Evolutionary conservation across 1,140 invertebrate genomes (phyloP).

Genomic region (Tribolium madens): DNA sequence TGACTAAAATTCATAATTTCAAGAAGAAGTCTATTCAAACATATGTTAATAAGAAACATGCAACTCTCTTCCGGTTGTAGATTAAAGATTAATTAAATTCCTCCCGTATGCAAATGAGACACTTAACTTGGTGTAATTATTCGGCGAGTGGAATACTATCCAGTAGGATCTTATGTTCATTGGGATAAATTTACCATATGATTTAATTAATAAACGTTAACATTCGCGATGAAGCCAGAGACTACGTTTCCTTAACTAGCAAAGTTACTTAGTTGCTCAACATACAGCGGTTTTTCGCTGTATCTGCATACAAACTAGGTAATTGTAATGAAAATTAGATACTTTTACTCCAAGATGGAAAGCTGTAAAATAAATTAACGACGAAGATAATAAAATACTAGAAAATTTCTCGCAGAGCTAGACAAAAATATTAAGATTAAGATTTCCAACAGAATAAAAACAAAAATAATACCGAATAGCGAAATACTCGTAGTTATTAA

Average conservation of each 20-base stretch:
- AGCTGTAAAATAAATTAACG: not conserved
- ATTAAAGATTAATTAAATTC: conserved; percentile 46
- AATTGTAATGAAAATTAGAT: conserved; percentile 14
- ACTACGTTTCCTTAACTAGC: conserved; percentile 29
- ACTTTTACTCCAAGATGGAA: conserved; percentile 1
- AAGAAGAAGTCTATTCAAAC: conserved; percentile 12
- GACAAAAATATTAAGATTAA: not conserved
- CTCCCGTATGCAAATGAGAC: conserved; percentile 39
- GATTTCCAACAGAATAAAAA: not conserved
- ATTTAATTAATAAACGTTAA: conserved; percentile 39
- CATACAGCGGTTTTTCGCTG: conserved; percentile 4
- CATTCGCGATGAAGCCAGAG: conserved; percentile 10
- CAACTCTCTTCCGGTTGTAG: conserved; percentile 34
- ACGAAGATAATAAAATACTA: not conserved
- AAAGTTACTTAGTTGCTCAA: conserved; percentile 29
- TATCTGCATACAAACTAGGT: conserved; percentile 14
- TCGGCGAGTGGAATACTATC: conserved; percentile 30
- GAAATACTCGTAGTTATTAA: too few species aligned
- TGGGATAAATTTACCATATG: conserved; percentile 35
- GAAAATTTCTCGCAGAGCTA: not conserved
- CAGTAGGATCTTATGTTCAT: conserved; percentile 36
- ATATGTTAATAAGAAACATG: conserved; percentile 44
- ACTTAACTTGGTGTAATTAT: conserved; percentile 38
- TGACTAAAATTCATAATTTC: conserved; percentile 29
- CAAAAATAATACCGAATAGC: too few species aligned